Evolutionary conservation across 2,888 invertebrate genomes (phyloP).

Genomic region (Diaperis boleti): DNA sequence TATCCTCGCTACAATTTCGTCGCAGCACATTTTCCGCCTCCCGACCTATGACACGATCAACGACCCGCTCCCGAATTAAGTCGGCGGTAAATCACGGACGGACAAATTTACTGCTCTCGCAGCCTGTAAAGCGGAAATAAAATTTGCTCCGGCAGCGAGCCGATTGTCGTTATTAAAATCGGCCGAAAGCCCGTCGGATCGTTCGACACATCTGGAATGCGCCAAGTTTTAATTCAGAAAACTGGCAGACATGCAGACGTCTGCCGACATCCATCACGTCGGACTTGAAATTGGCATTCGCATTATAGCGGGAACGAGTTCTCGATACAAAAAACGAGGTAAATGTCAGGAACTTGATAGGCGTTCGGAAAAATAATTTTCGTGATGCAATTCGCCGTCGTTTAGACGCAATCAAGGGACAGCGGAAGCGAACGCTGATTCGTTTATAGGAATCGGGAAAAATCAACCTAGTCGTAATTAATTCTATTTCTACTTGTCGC

Average conservation of each 20-base stretch:
- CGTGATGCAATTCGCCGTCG: neutral
- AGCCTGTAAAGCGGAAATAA: neutral
- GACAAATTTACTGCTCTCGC: neutral
- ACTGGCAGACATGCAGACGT: slow-evolving; percentile 24
- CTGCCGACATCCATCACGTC: slow-evolving; percentile 19
- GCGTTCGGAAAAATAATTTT: neutral
- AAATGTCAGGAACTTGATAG: neutral
- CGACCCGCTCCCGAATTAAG: neutral
- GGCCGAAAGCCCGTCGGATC: neutral
- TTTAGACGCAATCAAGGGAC: neutral
- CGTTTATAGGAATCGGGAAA: neutral
- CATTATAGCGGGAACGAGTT: neutral
- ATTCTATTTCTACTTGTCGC: slow-evolving; percentile 1
- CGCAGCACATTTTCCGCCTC: neutral
- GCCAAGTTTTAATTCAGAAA: slow-evolving; percentile 16
- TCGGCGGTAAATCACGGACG: neutral
- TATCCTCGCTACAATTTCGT: neutral
- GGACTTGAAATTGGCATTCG: neutral
- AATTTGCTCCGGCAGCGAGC: neutral
- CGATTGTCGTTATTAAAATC: neutral
- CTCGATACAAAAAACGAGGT: neutral
- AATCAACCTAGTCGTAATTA: neutral
- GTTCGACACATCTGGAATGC: neutral
- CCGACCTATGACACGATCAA: slow-evolving; percentile 7
- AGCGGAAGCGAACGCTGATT: slow-evolving; percentile 5